Evolutionary conservation across 2,888 invertebrate species (phyloP).

Genomic region (Globia sparganii): DNA sequence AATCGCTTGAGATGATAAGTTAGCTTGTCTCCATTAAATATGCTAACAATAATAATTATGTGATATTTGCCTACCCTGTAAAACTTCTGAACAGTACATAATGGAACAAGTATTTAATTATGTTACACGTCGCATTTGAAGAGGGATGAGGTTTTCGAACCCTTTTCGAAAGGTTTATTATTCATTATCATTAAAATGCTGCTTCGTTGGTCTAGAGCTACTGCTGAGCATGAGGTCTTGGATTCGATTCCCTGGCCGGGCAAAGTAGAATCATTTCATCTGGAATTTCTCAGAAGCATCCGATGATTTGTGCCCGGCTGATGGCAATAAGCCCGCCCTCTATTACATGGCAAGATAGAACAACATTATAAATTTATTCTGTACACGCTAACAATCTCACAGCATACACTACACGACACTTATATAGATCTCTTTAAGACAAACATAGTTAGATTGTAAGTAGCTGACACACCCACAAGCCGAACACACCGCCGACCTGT

Average conservation of each 20-base stretch:
- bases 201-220: not conserved
- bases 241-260: not conserved
- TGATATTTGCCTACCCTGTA: not conserved
- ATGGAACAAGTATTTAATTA: conserved; percentile 46
- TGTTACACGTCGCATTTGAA: conserved; percentile 45
- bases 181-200: conserved; percentile 34
- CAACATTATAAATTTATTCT: too few species aligned
- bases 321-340: not conserved
- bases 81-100: conserved; percentile 14
- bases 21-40: not conserved
- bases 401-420: too few species aligned
- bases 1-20: not conserved
- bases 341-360: too few species aligned
- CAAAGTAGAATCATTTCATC: too few species aligned
- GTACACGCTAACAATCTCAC: too few species aligned
- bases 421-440: too few species aligned
- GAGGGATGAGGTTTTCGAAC: conserved; percentile 42
- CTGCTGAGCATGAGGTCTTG: not conserved
- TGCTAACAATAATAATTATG: not conserved
- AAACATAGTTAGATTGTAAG: too few species aligned
- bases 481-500: too few species aligned
- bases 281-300: not conserved
- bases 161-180: conserved; percentile 43
- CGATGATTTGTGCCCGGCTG: not conserved
- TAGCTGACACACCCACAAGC: too few species aligned